Conservation (phyloP, 2,888 invertebrate species). For the Perithous albicinctus region DNA sequence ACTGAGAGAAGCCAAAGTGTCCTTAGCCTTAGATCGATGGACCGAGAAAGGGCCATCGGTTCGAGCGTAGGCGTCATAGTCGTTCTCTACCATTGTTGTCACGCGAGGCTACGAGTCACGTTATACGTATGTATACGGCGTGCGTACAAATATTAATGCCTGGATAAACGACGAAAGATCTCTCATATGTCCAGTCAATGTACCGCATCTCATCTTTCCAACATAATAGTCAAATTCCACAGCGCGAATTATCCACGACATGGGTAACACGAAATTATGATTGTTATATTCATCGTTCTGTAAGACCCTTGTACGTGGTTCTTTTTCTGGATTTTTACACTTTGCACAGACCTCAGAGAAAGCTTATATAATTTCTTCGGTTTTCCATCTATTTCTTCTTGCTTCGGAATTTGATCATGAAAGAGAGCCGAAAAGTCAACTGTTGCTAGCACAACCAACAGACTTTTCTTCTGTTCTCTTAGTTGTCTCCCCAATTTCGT, state of each 20-base stretch:
- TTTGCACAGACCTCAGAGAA: slow-evolving; percentile 3
- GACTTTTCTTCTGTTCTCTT: slow-evolving; percentile 15
- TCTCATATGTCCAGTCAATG: slow-evolving; percentile 25
- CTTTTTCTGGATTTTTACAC: slow-evolving; percentile 3
- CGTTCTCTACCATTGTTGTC: slow-evolving; percentile 20
- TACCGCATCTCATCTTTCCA: slow-evolving; percentile 14
- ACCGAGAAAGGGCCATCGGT: slow-evolving; percentile 46
- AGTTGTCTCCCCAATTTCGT: slow-evolving; percentile 30
- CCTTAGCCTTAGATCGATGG: slow-evolving; percentile 47
- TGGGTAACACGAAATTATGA: slow-evolving; percentile 35
- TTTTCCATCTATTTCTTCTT: slow-evolving; percentile 8
- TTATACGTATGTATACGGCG: neutral
- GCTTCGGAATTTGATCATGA: slow-evolving; percentile 4
- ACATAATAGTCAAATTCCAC: slow-evolving; percentile 29
- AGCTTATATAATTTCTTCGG: slow-evolving; percentile 29
- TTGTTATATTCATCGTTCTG: slow-evolving; percentile 35
- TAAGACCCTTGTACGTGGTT: neutral
- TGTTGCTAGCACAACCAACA: slow-evolving; percentile 13
- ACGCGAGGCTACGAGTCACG: slow-evolving; percentile 7
- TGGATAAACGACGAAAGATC: slow-evolving; percentile 28
- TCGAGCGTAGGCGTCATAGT: slow-evolving; percentile 25
- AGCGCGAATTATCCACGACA: slow-evolving; percentile 12
- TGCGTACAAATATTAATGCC: neutral
- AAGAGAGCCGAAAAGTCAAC: slow-evolving; percentile 4
- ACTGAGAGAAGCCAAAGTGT: slow-evolving; percentile 27